A percentile compares a stretch with the other conserved stretches of the same genome.
These are phyloP conservation scores for Eurytoma adleriae DNA, from an alignment of 2,888 invertebrate genomes.

Conservation along the genomic window DNA sequence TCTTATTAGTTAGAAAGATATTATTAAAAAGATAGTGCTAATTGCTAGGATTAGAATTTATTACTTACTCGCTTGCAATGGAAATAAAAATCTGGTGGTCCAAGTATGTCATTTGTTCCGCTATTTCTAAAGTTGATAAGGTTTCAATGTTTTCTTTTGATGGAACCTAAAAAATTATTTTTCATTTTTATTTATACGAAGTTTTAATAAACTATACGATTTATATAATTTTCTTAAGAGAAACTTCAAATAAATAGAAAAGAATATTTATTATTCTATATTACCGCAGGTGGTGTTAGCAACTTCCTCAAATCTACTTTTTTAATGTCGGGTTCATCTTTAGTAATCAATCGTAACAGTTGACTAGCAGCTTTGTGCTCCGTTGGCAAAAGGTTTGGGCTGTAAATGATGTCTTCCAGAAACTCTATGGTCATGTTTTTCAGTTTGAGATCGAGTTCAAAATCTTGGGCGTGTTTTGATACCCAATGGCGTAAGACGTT, in stretches of 20 bases:
- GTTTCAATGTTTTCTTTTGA: conserved; percentile 91
- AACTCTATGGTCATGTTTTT: conserved; percentile 89
- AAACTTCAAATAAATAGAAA: too few species aligned
- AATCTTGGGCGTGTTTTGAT: conserved; percentile 93
- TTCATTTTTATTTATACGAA: background rate
- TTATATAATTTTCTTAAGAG: too few species aligned
- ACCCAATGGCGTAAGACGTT: conserved; percentile 95
- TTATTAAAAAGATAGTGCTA: background rate
- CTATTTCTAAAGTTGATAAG: conserved; percentile 91
- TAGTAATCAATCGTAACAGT: conserved; percentile 85
- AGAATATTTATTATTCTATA: background rate
- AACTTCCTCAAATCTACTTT: conserved; percentile 84
- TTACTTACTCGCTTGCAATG: conserved; percentile 91
- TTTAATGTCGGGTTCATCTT: conserved; percentile 83
- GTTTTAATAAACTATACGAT: too few species aligned
- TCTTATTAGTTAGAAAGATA: background rate
- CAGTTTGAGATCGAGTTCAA: conserved; percentile 86
- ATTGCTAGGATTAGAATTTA: background rate
- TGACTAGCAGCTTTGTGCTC: conserved; percentile 94
- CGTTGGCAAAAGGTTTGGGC: conserved; percentile 89
- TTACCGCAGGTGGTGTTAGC: conserved; percentile 83
- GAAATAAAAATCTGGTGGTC: conserved; percentile 94
- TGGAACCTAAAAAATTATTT: conserved; percentile 79
- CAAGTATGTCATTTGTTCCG: conserved; percentile 93
- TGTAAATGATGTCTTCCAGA: conserved; percentile 90